phyloP scores from a whole-genome alignment of 2,888 invertebrate genomes.

The Beris chalybata region DNA sequence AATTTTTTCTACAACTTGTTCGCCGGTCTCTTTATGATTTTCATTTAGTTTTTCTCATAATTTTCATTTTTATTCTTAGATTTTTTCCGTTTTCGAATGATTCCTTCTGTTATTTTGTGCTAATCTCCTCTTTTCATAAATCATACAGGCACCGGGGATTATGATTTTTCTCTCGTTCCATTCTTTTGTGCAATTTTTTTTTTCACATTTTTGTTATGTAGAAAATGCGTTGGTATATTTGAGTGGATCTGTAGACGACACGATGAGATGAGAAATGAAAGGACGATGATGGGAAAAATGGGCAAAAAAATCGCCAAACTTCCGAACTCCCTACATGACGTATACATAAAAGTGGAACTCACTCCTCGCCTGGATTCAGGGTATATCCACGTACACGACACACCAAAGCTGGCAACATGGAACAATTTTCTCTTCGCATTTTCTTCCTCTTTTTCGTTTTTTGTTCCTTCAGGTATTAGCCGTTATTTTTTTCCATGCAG shows the following conservation, averaged over 20 bases:
- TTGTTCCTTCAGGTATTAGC: conserved; percentile 22
- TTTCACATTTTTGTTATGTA: conserved; percentile 4
- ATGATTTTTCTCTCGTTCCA: conserved; percentile 10
- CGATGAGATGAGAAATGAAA: conserved; percentile 15
- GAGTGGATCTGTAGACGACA: conserved; percentile 15
- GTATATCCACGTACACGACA: too few species aligned
- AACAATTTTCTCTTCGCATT: neutral
- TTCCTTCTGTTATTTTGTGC: conserved; percentile 14
- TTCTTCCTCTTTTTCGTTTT: neutral
- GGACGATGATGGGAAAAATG: too few species aligned
- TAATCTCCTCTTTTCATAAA: conserved; percentile 12
- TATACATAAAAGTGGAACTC: too few species aligned
- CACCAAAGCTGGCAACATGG: too few species aligned
- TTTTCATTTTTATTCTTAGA: neutral
- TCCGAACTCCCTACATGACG: too few species aligned
- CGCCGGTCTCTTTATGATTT: neutral
- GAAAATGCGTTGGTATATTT: conserved; percentile 11
- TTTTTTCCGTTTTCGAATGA: conserved; percentile 18
- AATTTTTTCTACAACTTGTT: conserved; percentile 25
- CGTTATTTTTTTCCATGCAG: conserved; percentile 1
- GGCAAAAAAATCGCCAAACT: too few species aligned
- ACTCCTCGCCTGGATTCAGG: too few species aligned
- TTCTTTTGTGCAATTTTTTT: neutral
- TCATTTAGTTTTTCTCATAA: neutral
- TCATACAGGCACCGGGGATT: neutral